Base-by-base conservation (phyloP, 2,113 vertebrate genomes). In the Grammomys dolichurus region DNA sequence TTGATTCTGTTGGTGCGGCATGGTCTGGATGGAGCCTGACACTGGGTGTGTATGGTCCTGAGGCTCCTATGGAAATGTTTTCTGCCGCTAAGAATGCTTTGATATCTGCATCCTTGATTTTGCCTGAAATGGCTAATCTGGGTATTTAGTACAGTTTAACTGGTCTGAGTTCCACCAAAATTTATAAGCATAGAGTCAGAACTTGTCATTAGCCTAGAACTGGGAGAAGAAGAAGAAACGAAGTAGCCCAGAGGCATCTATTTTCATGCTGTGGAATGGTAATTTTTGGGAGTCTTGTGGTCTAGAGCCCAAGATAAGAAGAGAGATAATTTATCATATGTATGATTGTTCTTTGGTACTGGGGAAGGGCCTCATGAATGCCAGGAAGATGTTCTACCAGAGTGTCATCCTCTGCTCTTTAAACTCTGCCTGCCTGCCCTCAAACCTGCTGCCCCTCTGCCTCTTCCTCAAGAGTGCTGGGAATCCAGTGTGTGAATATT, bases 91-190 rank as follows among this genome's bases (percentile, higher is more conserved):
- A 78, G 13, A 91, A 95, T 31, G 51, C 54, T 85, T 75, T 26
- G 40, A 9, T 40, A 60, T 82, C 36, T 60, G 36, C 56, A n/a
- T n/a, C 80, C 65, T 24, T 65, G 31, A 58, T 94, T 93, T 93
- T 78, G 78, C 82, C 51, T 56, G n/a, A 46, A 31, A n/a, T 28
- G 43, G 31, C n/a, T 9, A 46, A 63, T 90, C 75, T 75, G 19
- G 33, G 13, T 85, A 48, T 85, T 87, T n/a, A 26, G 92, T 73
- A 70, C 28, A 13, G 40, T 60, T 81, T 75, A 58, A 72, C 36
- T 78, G n/a, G 81, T 63, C 43, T 91, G 51, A 26, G 86, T 93
- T 91, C 51, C 26, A 16, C 75, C 46, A 75, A 65, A 87, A 96
- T 72, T 72, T 87, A 80, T 60, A 36, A 20, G 31, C 26, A 4